Base-by-base conservation (phyloP, 2,797 vertebrate species). In the Astyanax mexicanus region DNA sequence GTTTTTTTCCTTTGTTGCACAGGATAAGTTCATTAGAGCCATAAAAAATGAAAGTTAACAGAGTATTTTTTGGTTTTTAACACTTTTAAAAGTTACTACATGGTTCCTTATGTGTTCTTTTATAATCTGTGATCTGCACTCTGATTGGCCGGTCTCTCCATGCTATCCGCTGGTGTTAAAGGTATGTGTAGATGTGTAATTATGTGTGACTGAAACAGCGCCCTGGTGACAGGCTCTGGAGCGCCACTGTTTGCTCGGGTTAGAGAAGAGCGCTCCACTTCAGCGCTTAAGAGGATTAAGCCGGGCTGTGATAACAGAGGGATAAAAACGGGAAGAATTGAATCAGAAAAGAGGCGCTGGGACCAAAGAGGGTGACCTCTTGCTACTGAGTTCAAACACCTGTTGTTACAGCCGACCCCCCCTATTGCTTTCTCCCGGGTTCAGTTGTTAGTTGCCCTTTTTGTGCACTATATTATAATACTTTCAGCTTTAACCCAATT, bases 231-330 rank as follows among this genome's bases (percentile, higher is more conserved):
- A 83, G 85, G 83, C 83, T 66, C 60, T 77, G 74, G 82, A 82
- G 69, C 62, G 73, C 81, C 52, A 78, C 81, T 45, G 79, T 82
- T 76, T 72, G 65, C 75, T 52, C 62, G 69, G 75, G 69, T 79
- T 72, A 67, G 80, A 81, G 86, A 78, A 74, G 72, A 79, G 89
- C 76, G 85, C 80, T 86, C 90, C 91, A 88, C 87, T 89, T 89
- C 83, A 83, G 73, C 84, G 52, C 78, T 83, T 93, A 93, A 94
- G 91, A 89, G 92, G 92, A 93, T 93, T 93, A 93, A 80, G 85
- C 86, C 15, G 84, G 87, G 89, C 90, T 82, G 80, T 86, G 89
- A 88, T 92, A 89, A 87, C 90, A 89, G 89, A 84, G 81, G 83
- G 87, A 85, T 92, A 86, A 86, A 89, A 88, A 86, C 84, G 84